Conservation (phyloP, 2,113 vertebrate species). For the Nipponia nippon region DNA sequence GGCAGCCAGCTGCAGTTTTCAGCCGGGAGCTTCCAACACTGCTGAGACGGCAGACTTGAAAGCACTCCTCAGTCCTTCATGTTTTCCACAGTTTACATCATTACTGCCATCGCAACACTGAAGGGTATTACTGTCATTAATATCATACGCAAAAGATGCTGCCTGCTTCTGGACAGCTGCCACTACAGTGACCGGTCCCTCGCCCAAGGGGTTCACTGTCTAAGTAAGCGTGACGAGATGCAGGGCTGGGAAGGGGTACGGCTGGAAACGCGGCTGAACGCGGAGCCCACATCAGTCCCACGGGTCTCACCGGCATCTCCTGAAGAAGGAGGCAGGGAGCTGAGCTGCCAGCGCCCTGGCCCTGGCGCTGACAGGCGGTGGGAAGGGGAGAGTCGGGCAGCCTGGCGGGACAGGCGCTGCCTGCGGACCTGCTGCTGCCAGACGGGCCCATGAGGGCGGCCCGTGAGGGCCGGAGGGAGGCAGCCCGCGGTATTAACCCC, state of each 20-base stretch:
- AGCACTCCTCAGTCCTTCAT: fast-evolving
- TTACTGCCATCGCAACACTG: not conserved
- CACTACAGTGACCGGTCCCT: fast-evolving
- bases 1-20: not conserved
- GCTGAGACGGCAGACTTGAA: fast-evolving
- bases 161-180: no score
- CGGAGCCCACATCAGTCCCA: not conserved
- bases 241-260: no score
- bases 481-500: no score
- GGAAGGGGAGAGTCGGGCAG: no score
- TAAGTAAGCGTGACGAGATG: no score
- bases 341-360: not conserved
- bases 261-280: not conserved
- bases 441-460: not conserved
- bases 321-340: not conserved
- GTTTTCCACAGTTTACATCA: not conserved
- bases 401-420: not conserved
- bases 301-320: not conserved
- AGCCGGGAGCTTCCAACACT: no score
- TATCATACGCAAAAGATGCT: not conserved
- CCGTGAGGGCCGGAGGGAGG: no score
- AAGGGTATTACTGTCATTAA: no score
- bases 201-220: no score
- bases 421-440: not conserved
- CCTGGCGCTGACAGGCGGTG: not conserved